phyloP scores from a whole-genome alignment of 1,140 invertebrate genomes.

The Danaus melanippus region DNA sequence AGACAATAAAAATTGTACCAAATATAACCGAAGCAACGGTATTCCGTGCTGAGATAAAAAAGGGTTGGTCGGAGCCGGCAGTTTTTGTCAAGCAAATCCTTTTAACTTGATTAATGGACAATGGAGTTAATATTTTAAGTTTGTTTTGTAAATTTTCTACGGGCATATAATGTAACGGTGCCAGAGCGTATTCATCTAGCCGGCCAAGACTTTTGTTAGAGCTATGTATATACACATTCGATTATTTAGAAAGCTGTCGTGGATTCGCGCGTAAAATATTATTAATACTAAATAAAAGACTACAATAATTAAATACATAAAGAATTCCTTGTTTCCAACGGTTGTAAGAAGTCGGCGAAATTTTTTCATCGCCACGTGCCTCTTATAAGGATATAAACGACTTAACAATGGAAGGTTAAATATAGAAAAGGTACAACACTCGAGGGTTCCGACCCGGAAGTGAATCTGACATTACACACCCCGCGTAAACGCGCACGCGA shows the following conservation, averaged over 20 bases:
- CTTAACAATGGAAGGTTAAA: too few relatives aligned
- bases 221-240: not conserved
- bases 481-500: constrained; percentile 47
- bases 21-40: constrained; percentile 50
- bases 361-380: too few relatives aligned
- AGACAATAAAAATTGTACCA: constrained; percentile 46
- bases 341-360: too few relatives aligned
- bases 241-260: too few relatives aligned
- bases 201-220: constrained; percentile 7
- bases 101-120: constrained; percentile 64
- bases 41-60: constrained; percentile 41
- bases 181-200: constrained; percentile 27
- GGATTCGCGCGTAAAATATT: too few relatives aligned
- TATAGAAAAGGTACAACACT: too few relatives aligned
- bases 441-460: constrained; percentile 44
- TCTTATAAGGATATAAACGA: too few relatives aligned
- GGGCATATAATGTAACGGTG: constrained; percentile 36
- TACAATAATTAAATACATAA: too few relatives aligned
- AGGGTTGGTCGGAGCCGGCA: constrained; percentile 42
- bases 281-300: too few relatives aligned
- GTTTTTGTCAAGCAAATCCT: constrained; percentile 53
- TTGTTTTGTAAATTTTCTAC: constrained; percentile 38
- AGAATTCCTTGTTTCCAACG: too few relatives aligned
- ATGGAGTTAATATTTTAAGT: constrained; percentile 41
- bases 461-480: constrained; percentile 39